phyloP scores from a whole-genome alignment of 2,797 vertebrate species.

The Falco biarmicus region DNA sequence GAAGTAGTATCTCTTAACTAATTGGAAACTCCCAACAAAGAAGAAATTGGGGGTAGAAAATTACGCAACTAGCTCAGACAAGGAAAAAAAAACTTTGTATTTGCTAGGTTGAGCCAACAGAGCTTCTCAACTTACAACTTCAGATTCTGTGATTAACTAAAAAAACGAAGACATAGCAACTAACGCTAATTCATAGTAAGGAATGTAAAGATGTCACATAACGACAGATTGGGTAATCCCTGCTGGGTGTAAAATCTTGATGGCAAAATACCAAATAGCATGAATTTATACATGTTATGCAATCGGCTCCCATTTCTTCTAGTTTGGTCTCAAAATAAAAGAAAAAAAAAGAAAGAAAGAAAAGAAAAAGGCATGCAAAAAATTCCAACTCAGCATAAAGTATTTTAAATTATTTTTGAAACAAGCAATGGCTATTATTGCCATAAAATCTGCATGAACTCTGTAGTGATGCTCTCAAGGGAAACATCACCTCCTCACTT shows the following conservation, averaged over 20 bases:
- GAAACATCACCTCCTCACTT: not conserved
- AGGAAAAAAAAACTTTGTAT: not conserved
- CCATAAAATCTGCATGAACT: not conserved
- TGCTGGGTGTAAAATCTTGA: slow-evolving; percentile 7
- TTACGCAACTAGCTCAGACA: not conserved
- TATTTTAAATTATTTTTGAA: not conserved
- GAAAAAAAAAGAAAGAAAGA: not conserved
- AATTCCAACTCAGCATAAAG: not conserved
- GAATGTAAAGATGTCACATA: not conserved
- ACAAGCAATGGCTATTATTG: not conserved
- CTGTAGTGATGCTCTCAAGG: not conserved
- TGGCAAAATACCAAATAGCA: slow-evolving; percentile 9
- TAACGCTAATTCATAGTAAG: not conserved
- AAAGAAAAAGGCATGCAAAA: not conserved
- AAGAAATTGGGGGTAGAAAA: not conserved
- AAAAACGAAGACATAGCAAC: not conserved
- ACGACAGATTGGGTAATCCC: not conserved
- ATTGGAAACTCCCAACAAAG: not conserved
- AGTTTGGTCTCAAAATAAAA: not conserved
- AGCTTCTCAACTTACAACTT: not conserved
- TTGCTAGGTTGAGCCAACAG: not conserved
- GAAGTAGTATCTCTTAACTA: not conserved
- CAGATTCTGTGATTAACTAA: not conserved
- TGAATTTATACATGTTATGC: not conserved
- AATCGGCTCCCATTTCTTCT: not conserved